Evolutionary conservation across 2,888 invertebrate genomes (phyloP), one percentile per base, ranked within the genome.

Genomic region (Invenusta paracnida): DNA sequence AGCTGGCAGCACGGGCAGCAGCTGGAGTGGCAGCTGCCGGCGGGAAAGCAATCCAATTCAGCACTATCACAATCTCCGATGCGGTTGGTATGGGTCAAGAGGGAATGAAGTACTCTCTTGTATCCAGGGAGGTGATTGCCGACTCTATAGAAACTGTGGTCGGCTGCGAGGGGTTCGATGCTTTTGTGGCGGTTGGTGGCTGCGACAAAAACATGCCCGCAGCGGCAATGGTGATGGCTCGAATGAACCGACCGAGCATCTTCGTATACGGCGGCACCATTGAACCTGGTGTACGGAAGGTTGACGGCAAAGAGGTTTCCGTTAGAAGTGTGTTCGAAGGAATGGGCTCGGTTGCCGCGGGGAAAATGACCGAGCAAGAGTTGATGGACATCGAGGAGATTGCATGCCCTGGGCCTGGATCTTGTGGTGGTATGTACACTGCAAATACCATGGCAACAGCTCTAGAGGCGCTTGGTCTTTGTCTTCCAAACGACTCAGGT

Each of bases 391-490:
- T 83, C 1, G 83, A 83, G 31, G 83, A 83, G 11, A 29, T 28
- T 30, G 83, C 83, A 11, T 13, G 28, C 11, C 83, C 83, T n/a
- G 83, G 83, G 0, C 83, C 83, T 25, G 86, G 86, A 66, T 84
- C 86, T 27, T 86, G 86, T 73, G 86, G 83, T 23, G 86, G 86
- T 27, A 23, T 86, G 17, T 86, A 86, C 73, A 86, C 86, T 30
- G 86, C 86, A n/a, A 86, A 86, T 79, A 86, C 86, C 27, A 86
- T 86, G 86, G 83, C 86, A n/a, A n/a, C 29, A 29, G 86, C 85
- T 1, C 84, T 86, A n/a, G 86, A 86, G 84, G 67, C 86, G 0
- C 30, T 86, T 30, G 86, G 86, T 30, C 86, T 86, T 85, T 28
- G 85, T 17, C 67, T 86, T n/a, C 84, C 86, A 5, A 67, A 85